Evolutionary conservation across 2,113 vertebrate genomes (phyloP), one percentile per base, ranked within the genome.

Genomic region (Spermophilus dauricus): DNA sequence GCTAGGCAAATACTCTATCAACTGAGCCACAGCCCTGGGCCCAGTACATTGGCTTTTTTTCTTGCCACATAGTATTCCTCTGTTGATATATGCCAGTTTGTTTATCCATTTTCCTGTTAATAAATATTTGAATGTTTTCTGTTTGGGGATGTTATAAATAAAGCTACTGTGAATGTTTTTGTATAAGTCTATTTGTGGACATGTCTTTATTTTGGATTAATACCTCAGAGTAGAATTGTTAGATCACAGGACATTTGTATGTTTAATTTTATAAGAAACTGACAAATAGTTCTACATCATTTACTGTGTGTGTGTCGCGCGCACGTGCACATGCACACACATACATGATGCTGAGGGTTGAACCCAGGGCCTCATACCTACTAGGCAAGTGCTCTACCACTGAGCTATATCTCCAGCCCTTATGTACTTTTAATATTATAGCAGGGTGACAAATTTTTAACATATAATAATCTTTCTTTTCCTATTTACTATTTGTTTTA

Each of bases 171-270:
- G 48, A 88, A 80, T 72, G 61, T 89, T 91, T 91, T 88, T 92
- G 18, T 81, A 42, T 20, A 81, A 53, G 39, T 80, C 45, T 93
- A 3, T 78, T 88, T 95, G 72, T 56, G 53, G 83, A 81, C 69
- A 91, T 26, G 8, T 76, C 94, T 97, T 89, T 34, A 45, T 95
- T 92, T 91, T 91, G n/a, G 39, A 28, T 89, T 84, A 87, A 73
- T 91, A 93, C 56, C 26, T 78, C 37, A 53, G 30, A 92, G 45
- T 84, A 20, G 42, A 91, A 80, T 84, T 88, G 10, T 26, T 78
- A 37, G 45, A 4, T 91, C 24, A 73, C 63, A 70, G 63, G 61
- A 84, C 20, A 85, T 51, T 65, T 73, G 5, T 56, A 81, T 63
- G 14, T 91, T 93, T 93, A 65, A 67, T 63, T 73, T 91, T 63